Conservation (phyloP, 2,888 invertebrate genomes). For the Caenorhabditis drosophilae region DNA sequence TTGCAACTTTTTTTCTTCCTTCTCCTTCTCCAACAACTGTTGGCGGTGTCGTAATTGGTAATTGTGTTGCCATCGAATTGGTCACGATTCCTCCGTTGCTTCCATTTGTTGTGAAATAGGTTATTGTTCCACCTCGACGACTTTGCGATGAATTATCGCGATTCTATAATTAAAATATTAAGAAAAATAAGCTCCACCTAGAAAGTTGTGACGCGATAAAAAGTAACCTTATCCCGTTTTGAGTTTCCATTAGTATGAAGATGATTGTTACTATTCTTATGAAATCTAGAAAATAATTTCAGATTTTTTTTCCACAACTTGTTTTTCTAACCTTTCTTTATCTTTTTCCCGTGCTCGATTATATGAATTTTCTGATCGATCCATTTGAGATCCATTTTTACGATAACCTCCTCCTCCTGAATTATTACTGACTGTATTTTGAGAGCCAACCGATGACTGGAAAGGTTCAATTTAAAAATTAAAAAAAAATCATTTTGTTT, state of each 20-base stretch:
- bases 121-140: constrained; percentile 8
- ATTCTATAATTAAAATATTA: constrained; percentile 9
- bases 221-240: too few species aligned
- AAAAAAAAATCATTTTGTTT: too few species aligned
- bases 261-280: too few species aligned
- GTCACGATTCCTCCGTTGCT: neutral
- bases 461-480: too few species aligned
- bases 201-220: too few species aligned
- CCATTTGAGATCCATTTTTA: neutral
- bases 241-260: neutral
- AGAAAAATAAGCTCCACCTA: neutral
- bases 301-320: neutral
- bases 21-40: neutral
- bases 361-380: neutral
- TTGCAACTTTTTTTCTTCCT: neutral
- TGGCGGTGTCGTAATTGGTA: neutral
- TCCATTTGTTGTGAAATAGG: constrained; percentile 4
- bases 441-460: too few species aligned
- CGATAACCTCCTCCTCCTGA: constrained; percentile 1
- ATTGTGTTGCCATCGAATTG: neutral
- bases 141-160: constrained; percentile 24
- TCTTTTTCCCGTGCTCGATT: constrained; percentile 9
- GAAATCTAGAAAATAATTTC: neutral
- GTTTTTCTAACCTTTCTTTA: constrained; percentile 7
- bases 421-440: too few species aligned